Percentiles rank a stretch among this genome's conserved stretches.
phyloP scores from a whole-genome alignment of 2,113 vertebrate genomes.

The Chiloscyllium plagiosum region DNA sequence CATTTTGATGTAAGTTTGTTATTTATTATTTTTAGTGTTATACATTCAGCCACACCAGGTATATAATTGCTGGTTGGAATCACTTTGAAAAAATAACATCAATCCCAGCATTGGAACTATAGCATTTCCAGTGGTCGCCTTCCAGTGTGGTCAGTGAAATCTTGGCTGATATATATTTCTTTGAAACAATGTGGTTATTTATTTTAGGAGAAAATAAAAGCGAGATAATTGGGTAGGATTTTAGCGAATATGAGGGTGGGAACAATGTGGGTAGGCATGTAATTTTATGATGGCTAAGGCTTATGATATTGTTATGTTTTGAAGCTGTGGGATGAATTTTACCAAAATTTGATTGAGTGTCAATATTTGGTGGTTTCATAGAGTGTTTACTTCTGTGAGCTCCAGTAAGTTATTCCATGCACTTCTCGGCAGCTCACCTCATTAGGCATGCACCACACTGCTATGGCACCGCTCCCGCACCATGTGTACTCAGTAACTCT shows the following conservation, averaged over 20 bases:
- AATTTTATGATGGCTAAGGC: background rate
- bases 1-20: background rate
- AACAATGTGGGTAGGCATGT: background rate
- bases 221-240: background rate
- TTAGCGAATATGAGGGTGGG: background rate
- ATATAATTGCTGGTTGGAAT: background rate
- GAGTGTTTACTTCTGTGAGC: too few species aligned
- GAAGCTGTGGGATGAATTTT: background rate
- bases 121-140: background rate
- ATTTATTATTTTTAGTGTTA: background rate
- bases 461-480: too few species aligned
- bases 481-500: too few species aligned
- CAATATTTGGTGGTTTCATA: too few species aligned
- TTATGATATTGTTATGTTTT: background rate
- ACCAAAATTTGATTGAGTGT: too few species aligned
- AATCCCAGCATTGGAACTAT: background rate
- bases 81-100: background rate
- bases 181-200: background rate
- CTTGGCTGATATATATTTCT: conserved; percentile 5
- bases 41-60: background rate
- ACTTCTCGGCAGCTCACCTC: too few species aligned
- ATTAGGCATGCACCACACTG: too few species aligned
- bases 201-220: background rate
- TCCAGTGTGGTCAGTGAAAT: background rate
- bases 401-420: too few species aligned